Base-by-base conservation (phyloP, 2,113 vertebrate genomes). In the Stercorarius parasiticus region DNA sequence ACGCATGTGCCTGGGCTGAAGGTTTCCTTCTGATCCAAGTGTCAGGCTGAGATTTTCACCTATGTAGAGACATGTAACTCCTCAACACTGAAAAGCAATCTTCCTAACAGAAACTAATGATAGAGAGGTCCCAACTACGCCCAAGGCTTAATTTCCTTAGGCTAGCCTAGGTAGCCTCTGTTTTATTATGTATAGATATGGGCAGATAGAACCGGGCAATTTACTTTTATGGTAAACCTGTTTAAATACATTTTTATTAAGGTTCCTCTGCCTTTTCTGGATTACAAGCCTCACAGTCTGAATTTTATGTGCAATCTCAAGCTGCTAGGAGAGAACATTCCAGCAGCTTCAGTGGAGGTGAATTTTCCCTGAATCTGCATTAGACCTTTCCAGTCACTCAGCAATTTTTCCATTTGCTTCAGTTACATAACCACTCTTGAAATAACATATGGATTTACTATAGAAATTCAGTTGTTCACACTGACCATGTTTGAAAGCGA, bases 391-490 rank as follows among this genome's bases (percentile, higher is more conserved):
- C n/a, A 73, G 25, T 21, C 77, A 69, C n/a, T 64, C 58, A 42
- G 70, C 56, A 82, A 14, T 86, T 91, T 89, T 89, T 84, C 56
- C 47, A 85, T 87, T 95, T 82, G 61, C 61, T 84, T 82, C 42
- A 32, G 62, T 92, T 85, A 94, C 2, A 6, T 45, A 94, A 87
- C 43, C n/a, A 26, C 62, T 85, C 58, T 32, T 59, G 55, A 86
- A 95, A 95, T 53, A 84, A 94, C 27, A 38, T 36, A 91, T 40
- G 36, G 73, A 93, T 94, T 94, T 95, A 61, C 77, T 77, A 53
- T 34, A 91, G 69, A 52, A 89, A 84, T 76, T 52, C 65, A 49
- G 52, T 53, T 65, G 30, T 34, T 92, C 27, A 43, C 43, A 45
- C 5, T 56, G 71, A n/a, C 43, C 34, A 3, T 21, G 5, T 61